Percentiles rank a stretch among this genome's conserved stretches.
These are phyloP conservation scores for rabbit (Oryctolagus cuniculus) DNA, from an alignment of 2,113 vertebrate species.

Conservation along the genomic window DNA sequence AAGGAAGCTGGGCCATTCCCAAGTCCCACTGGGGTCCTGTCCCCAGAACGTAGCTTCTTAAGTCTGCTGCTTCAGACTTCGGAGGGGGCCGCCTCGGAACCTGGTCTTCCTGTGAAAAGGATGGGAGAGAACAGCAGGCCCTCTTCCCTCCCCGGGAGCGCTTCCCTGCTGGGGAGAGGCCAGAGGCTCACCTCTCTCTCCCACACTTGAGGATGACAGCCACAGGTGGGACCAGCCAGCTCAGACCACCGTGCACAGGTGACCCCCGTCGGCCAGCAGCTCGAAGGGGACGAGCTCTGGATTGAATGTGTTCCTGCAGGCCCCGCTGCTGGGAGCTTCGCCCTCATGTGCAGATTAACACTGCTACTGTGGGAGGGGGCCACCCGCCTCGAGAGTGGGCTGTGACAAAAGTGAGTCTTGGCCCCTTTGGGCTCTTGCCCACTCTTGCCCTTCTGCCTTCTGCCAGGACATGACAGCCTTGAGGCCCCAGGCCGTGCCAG, in stretches of 20 bases:
- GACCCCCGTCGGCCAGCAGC: background rate
- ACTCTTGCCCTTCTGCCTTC: no score
- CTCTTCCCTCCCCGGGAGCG: background rate
- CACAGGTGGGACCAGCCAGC: background rate
- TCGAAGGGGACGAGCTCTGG: no score
- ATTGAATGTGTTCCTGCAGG: no score
- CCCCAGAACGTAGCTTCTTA: background rate
- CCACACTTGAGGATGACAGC: background rate
- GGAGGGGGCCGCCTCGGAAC: background rate
- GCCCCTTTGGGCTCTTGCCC: no score
- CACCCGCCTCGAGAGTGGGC: no score
- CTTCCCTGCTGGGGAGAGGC: fast-evolving
- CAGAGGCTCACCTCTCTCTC: background rate
- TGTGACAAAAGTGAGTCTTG: no score
- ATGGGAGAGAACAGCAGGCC: background rate
- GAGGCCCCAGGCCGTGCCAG: no score
- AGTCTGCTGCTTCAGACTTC: background rate
- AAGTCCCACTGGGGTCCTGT: background rate
- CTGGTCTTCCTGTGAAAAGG: background rate
- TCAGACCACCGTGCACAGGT: background rate
- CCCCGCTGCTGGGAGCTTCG: no score
- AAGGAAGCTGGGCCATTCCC: background rate
- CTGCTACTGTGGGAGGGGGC: no score
- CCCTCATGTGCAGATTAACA: no score
- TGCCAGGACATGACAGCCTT: no score